Conservation (phyloP, 2,113 vertebrate genomes). For the Manacus vitellinus region DNA sequence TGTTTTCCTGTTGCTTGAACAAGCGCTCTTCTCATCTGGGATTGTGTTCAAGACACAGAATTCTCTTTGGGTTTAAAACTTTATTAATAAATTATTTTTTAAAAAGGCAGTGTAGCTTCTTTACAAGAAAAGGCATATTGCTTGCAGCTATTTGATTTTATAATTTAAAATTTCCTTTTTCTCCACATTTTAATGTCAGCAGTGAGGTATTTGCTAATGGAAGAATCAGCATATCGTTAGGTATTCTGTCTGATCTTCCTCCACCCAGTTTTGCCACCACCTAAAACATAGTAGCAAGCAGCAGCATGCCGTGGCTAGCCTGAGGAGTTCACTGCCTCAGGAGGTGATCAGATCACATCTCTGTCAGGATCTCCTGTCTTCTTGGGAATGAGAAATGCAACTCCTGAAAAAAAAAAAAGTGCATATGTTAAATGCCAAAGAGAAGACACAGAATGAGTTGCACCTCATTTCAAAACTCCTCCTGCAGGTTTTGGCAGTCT, state of each 20-base stretch:
- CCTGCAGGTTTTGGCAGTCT: not conserved
- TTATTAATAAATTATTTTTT: not conserved
- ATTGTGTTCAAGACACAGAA: not conserved
- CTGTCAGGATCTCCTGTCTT: not conserved
- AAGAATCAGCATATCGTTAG: not conserved
- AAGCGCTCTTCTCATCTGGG: not conserved
- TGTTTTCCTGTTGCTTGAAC: not conserved
- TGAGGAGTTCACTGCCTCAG: conserved; percentile 4
- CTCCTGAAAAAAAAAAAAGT: not conserved
- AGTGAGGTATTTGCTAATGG: not conserved
- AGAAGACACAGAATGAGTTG: not conserved
- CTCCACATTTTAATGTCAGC: not conserved
- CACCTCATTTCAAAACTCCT: not conserved
- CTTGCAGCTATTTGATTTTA: not conserved
- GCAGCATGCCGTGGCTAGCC: conserved; percentile 1
- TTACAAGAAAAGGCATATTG: not conserved
- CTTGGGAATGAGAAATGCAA: not conserved
- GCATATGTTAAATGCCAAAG: not conserved
- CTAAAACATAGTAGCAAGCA: not conserved
- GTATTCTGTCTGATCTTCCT: conserved; percentile 9
- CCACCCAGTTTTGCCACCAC: conserved; percentile 22
- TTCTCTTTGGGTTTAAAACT: not conserved
- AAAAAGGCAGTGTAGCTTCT: not conserved
- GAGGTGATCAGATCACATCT: conserved; percentile 5
- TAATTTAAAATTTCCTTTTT: not conserved